Evolutionary conservation across 2,797 vertebrate genomes (phyloP).

Genomic region (Pipistrellus pygmaeus): DNA sequence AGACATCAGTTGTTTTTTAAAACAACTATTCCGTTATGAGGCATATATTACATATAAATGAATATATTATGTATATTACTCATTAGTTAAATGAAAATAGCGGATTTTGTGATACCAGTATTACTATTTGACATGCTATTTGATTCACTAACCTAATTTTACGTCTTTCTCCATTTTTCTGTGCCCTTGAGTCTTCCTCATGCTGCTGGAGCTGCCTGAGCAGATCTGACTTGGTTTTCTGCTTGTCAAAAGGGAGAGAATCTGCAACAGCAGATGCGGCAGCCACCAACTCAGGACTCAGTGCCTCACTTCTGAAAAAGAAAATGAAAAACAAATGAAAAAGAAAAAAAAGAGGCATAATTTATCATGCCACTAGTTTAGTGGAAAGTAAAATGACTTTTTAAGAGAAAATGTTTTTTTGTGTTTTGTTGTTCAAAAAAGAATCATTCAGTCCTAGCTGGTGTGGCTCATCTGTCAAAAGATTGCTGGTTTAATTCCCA

Average conservation of each 20-base stretch:
- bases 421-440: background rate
- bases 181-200: constrained; percentile 88
- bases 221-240: constrained; percentile 92
- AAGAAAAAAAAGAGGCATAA: background rate
- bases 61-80: background rate
- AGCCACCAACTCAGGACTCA: constrained; percentile 90
- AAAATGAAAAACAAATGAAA: constrained; percentile 18
- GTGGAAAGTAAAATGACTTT: constrained; percentile 21
- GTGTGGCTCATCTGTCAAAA: background rate
- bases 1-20: background rate
- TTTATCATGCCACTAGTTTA: background rate
- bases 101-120: fast-evolving
- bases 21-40: background rate
- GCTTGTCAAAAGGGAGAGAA: constrained; percentile 88
- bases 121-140: background rate
- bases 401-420: background rate
- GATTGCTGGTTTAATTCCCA: background rate
- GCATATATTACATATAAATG: background rate
- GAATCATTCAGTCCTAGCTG: background rate
- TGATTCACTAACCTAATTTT: constrained; percentile 89
- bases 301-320: constrained; percentile 81
- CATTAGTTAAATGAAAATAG: background rate
- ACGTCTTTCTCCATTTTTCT: constrained; percentile 84
- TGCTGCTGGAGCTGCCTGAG: constrained; percentile 92
- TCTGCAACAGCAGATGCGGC: constrained; percentile 93